Percentiles rank a stretch among this genome's conserved stretches.
These are phyloP conservation scores for Cataglyphis albicans DNA, from an alignment of 2,888 invertebrate genomes.

Conservation along the genomic window DNA sequence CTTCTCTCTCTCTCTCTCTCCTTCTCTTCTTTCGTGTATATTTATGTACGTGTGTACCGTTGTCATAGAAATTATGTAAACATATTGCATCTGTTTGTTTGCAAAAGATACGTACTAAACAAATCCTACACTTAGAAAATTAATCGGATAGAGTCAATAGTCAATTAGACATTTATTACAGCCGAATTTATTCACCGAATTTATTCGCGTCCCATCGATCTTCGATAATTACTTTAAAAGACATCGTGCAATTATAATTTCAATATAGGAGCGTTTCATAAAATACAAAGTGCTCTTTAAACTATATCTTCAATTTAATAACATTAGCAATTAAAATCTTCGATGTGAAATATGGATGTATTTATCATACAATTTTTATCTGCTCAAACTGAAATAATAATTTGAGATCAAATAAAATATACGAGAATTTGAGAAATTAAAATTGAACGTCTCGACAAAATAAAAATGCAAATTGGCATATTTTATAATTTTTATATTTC, in stretches of 20 bases:
- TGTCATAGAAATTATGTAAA: constrained; percentile 63
- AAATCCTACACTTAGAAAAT: constrained; percentile 56
- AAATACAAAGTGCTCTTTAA: neutral
- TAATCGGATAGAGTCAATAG: constrained; percentile 56
- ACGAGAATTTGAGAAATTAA: neutral
- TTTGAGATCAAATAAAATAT: neutral
- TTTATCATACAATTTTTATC: neutral
- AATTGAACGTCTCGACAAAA: neutral
- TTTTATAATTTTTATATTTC: neutral
- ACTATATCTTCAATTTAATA: neutral
- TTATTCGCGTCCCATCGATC: constrained; percentile 21
- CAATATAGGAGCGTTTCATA: neutral
- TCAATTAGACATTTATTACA: constrained; percentile 24
- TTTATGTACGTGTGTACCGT: neutral
- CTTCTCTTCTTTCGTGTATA: neutral
- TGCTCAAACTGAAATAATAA: neutral
- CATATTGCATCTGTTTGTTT: constrained; percentile 65
- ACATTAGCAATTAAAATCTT: neutral
- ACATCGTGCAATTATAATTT: neutral
- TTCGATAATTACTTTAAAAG: constrained; percentile 24
- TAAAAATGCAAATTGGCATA: neutral
- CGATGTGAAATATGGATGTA: neutral
- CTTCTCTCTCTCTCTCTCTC: neutral
- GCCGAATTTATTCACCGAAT: constrained; percentile 49
- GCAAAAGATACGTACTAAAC: constrained; percentile 61